Conservation (phyloP, 2,113 vertebrate genomes). For the Puffinus mauretanicus region DNA sequence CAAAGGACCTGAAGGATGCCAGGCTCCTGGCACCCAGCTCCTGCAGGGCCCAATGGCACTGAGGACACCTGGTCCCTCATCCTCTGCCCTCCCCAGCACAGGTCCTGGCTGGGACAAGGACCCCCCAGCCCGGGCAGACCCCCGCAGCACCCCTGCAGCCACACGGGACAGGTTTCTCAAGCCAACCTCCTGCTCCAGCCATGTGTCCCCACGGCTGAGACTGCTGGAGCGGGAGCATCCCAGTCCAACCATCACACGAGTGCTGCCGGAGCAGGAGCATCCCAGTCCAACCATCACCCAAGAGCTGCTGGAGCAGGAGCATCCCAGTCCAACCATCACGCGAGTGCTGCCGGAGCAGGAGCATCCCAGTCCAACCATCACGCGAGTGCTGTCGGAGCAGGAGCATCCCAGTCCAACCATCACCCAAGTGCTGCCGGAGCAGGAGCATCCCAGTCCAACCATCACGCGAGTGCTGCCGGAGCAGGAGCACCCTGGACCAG, state of each 20-base stretch:
- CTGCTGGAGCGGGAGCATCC: fast-evolving
- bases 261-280: fast-evolving
- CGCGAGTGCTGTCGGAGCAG: fast-evolving
- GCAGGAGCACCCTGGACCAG: too few relatives aligned
- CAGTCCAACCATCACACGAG: neutral
- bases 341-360: fast-evolving
- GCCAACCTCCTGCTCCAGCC: fast-evolving
- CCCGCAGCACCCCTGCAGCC: neutral
- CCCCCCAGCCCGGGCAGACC: neutral
- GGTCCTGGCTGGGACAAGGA: neutral
- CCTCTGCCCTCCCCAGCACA: neutral
- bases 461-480: neutral
- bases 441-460: neutral
- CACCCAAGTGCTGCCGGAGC: neutral
- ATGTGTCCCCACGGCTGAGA: fast-evolving
- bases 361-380: neutral
- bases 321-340: neutral
- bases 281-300: neutral
- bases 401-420: neutral
- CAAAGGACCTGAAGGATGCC: neutral
- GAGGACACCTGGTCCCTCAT: neutral
- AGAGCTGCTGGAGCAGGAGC: fast-evolving
- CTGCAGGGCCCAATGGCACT: fast-evolving
- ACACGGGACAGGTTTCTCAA: fast-evolving
- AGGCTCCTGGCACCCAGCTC: neutral